phyloP scores from a whole-genome alignment of 2,113 vertebrate species.

The Sciurus niger region DNA sequence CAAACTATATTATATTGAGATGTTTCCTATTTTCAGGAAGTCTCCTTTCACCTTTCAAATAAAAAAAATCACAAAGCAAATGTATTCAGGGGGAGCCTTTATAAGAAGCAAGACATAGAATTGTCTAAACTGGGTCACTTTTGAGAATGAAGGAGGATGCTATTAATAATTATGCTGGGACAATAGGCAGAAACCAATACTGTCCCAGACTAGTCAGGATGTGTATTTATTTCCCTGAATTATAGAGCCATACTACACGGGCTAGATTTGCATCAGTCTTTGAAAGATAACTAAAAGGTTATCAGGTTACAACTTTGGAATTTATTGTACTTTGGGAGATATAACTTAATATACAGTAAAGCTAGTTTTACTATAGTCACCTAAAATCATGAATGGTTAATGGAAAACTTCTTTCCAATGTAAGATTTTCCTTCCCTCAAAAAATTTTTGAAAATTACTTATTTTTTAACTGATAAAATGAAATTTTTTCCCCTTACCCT shows the following conservation, averaged over 20 bases:
- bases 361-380: not conserved
- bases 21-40: constrained; percentile 9
- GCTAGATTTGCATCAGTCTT: constrained; percentile 14
- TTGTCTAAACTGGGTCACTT: constrained; percentile 15
- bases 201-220: not conserved
- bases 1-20: not conserved
- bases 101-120: not conserved
- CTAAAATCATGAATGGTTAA: constrained; percentile 30
- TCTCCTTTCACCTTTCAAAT: constrained; percentile 44
- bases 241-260: not conserved
- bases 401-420: constrained; percentile 7
- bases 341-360: constrained; percentile 3
- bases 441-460: not conserved
- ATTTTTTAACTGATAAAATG: not conserved
- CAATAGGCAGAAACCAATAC: not conserved
- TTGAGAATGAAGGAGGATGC: constrained; percentile 48
- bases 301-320: constrained; percentile 18
- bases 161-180: constrained; percentile 8
- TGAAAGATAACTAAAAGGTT: not conserved
- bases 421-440: constrained; percentile 3
- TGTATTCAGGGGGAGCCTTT: not conserved
- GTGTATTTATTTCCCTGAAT: not conserved
- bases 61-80: not conserved
- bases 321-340: not conserved
- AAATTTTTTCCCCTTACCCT: not conserved